phyloP scores from a whole-genome alignment of 2,797 vertebrate genomes.

The Typhlichthys eigenmanni region DNA sequence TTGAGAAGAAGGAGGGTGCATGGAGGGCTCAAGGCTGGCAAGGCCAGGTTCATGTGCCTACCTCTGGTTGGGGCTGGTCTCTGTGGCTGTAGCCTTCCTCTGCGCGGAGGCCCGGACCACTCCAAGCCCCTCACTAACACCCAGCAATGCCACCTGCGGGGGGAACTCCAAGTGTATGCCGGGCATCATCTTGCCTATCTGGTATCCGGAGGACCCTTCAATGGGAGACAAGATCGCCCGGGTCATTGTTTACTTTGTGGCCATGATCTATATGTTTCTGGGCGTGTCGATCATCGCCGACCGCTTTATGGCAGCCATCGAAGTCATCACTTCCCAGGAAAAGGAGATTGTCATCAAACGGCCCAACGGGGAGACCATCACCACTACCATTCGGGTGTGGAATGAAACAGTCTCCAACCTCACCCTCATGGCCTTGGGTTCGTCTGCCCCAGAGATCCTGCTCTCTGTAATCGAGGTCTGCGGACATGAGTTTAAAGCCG shows the following conservation, averaged over 20 bases:
- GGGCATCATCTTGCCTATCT: slow-evolving; percentile 97
- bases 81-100: slow-evolving; percentile 66
- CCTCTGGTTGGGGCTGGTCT: slow-evolving; percentile 92
- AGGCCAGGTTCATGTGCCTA: slow-evolving; percentile 87
- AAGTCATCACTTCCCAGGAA: slow-evolving; percentile 98
- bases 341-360: slow-evolving; percentile 93
- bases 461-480: slow-evolving; percentile 95
- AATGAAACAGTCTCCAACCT: slow-evolving; percentile 98
- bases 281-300: slow-evolving; percentile 98
- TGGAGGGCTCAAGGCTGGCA: slow-evolving; percentile 91
- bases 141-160: slow-evolving; percentile 86
- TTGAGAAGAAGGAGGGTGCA: slow-evolving; percentile 86
- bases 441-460: slow-evolving; percentile 95
- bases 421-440: slow-evolving; percentile 97
- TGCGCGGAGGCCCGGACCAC: slow-evolving; percentile 83
- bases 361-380: slow-evolving; percentile 94
- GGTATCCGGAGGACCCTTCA: slow-evolving; percentile 98
- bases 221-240: slow-evolving; percentile 98
- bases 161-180: slow-evolving; percentile 86
- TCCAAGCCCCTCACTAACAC: slow-evolving; percentile 76
- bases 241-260: slow-evolving; percentile 98
- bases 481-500: slow-evolving; percentile 91
- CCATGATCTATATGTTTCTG: slow-evolving; percentile 98
- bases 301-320: slow-evolving; percentile 98
- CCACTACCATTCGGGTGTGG: slow-evolving; percentile 93